A percentile compares a stretch with the other conserved stretches of the same genome.
Evolutionary conservation across 2,113 vertebrate genomes (phyloP).

Genomic region (Odocoileus virginianus): DNA sequence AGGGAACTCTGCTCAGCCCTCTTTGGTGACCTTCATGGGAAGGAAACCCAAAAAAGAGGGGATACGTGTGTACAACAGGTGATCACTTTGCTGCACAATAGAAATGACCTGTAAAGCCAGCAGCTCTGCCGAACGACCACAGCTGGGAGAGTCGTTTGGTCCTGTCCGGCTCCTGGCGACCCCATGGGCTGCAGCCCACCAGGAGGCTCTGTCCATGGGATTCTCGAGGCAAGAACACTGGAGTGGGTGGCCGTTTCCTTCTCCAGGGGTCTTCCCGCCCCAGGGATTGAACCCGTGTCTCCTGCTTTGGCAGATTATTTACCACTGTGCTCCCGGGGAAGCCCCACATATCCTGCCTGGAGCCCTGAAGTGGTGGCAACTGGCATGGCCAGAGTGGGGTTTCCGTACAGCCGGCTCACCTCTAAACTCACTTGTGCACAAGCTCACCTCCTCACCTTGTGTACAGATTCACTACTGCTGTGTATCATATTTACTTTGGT

Average conservation of each 20-base stretch:
- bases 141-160: background rate
- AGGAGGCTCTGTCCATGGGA: background rate
- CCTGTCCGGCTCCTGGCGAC: background rate
- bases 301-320: background rate
- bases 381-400: background rate
- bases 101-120: background rate
- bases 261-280: background rate
- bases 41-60: background rate
- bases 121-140: rapidly evolving
- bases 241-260: background rate
- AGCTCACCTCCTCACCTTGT: background rate
- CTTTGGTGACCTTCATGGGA: background rate
- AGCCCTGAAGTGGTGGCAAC: background rate
- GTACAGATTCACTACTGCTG: background rate
- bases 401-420: background rate
- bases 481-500: background rate
- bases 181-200: background rate
- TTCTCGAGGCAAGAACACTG: background rate
- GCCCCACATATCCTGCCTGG: background rate
- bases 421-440: background rate
- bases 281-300: background rate
- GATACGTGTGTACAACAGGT: rapidly evolving
- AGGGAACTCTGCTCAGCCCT: background rate
- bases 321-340: rapidly evolving
- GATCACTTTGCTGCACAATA: background rate